Base-by-base conservation (phyloP, 2,113 vertebrate genomes). In the Litocranius walleri region DNA sequence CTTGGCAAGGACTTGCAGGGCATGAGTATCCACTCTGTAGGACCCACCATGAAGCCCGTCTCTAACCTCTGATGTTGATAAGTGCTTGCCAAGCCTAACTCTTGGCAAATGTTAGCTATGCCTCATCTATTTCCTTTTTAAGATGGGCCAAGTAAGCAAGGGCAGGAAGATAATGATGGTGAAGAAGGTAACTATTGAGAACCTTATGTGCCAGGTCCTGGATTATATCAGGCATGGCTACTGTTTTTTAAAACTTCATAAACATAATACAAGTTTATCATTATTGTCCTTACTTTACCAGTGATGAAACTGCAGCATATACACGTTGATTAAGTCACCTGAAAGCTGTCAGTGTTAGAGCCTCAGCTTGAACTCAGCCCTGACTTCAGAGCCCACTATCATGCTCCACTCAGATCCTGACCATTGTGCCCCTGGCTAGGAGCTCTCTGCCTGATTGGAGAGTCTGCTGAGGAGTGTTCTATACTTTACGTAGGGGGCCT, bases 61-160 rank as follows among this genome's bases (percentile, higher is more conserved):
- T 93, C 57, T 59, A 92, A 85, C 83, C 64, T 96, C 90, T 93
- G 77, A 54, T 62, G 78, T 64, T 80, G 56, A 91, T 82, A 93
- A 96, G 74, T 0, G 6, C 59, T 92, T 96, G 98, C 96, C 95
- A 98, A 97, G 77, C 30, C 88, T 91, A 59, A 92, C 21, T 92
- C 87, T 96, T 97, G 97, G 97, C 97, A 96, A 90, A 91, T 95
- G 90, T 78, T 95, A 85, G 67, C 50, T 88, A 2, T 91, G 77
- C n/a, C 25, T 97, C 88, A 81, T 96, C 45, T 94, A 27, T 83
- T 96, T 97, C 67, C 57, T 97, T 95, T 94, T 91, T 80, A 97
- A 91, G 45, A 81, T n/a, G n/a, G 77, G 29, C 64, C 94, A 83
- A 90, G 57, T 95, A 30, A 91, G 78, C 67, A 94, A 96, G 91